These are phyloP conservation scores for Phengaris alcon DNA, from an alignment of 2,888 invertebrate species.

Conservation along the genomic window DNA sequence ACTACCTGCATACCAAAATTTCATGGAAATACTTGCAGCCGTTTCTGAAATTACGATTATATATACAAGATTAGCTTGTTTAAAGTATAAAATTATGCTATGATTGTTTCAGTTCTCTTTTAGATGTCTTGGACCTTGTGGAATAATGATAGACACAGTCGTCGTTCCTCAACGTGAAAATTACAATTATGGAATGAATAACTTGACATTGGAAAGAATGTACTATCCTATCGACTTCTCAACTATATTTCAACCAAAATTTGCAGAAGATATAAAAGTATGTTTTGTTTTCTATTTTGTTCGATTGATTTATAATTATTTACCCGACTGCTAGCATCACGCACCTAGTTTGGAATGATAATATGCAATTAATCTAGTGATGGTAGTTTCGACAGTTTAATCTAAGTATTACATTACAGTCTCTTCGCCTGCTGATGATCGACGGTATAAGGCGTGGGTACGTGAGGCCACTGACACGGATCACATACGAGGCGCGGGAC, in stretches of 20 bases:
- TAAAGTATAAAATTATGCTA: not conserved
- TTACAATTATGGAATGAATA: constrained; percentile 45
- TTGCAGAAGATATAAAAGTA: not conserved
- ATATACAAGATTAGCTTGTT: too few species aligned
- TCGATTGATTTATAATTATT: not conserved
- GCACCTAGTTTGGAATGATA: not conserved
- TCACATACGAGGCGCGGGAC: constrained; percentile 46
- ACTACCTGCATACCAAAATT: too few species aligned
- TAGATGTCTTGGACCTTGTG: constrained; percentile 32
- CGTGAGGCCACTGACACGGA: constrained; percentile 55
- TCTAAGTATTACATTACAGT: constrained; percentile 34
- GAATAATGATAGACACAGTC: constrained; percentile 42
- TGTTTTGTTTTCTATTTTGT: not conserved
- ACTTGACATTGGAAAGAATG: constrained; percentile 37
- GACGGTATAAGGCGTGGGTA: constrained; percentile 55
- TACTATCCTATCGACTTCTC: constrained; percentile 37
- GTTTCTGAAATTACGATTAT: too few species aligned
- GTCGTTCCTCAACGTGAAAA: constrained; percentile 45
- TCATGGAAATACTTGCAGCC: too few species aligned
- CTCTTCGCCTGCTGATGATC: constrained; percentile 46
- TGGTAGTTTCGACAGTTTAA: not conserved
- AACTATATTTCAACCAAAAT: constrained; percentile 8
- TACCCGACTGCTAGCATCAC: not conserved
- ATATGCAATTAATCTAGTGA: not conserved
- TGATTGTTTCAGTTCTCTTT: constrained; percentile 35